Conservation (phyloP, 2,113 vertebrate genomes). For the Rhineura floridana region DNA sequence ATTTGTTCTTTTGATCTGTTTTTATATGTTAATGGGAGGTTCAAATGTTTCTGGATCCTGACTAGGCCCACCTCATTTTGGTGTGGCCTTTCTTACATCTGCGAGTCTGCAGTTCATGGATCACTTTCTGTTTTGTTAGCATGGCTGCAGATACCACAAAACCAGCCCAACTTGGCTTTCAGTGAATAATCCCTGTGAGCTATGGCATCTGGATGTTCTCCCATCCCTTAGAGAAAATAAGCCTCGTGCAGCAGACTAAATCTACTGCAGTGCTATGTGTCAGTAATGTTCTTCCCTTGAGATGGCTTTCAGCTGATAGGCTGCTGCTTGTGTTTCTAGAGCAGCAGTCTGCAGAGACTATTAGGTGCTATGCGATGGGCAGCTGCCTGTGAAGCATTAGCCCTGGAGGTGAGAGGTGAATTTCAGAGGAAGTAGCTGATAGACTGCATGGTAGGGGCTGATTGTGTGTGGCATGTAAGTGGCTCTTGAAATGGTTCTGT, state of each 20-base stretch:
- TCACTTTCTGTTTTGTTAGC: neutral
- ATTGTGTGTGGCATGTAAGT: neutral
- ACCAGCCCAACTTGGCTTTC: neutral
- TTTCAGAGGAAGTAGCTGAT: neutral
- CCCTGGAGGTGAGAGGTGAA: neutral
- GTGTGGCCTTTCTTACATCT: neutral
- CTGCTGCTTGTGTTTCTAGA: neutral
- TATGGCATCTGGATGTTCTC: neutral
- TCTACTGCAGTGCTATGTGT: neutral
- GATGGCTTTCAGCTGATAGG: slow-evolving; percentile 8
- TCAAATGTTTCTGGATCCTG: slow-evolving; percentile 59
- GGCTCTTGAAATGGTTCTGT: neutral
- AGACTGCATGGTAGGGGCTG: neutral
- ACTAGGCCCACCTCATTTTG: slow-evolving; percentile 38
- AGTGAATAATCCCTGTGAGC: neutral
- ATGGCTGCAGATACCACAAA: slow-evolving; percentile 11
- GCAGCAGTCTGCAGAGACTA: neutral
- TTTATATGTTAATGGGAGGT: neutral
- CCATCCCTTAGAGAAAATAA: neutral
- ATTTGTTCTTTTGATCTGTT: neutral
- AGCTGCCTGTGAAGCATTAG: neutral
- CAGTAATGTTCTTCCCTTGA: neutral
- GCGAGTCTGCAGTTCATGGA: neutral
- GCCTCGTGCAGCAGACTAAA: neutral
- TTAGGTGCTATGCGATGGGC: neutral